Conservation (phyloP, 1,140 invertebrate genomes). For the Bradysia coprophila region DNA sequence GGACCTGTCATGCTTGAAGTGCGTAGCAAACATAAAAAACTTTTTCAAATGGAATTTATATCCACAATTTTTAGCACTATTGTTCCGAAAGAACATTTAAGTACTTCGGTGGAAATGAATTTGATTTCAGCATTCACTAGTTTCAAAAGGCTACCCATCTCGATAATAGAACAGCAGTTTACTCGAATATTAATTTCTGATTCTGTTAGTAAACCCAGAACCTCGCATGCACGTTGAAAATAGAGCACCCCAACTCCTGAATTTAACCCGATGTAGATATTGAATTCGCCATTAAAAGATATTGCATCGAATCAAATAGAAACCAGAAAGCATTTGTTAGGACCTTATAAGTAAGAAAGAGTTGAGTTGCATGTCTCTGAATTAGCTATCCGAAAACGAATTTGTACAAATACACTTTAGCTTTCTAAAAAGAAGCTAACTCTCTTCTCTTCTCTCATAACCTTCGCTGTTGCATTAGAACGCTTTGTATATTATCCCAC, state of each 20-base stretch:
- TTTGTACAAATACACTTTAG: not conserved
- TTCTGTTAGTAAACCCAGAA: no score
- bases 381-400: not conserved
- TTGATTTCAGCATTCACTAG: no score
- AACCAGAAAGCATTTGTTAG: not conserved
- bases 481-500: not conserved
- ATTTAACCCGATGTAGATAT: not conserved
- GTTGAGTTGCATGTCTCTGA: not conserved
- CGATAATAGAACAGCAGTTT: no score
- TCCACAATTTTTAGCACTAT: no score
- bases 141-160: no score
- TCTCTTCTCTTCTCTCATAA: not conserved
- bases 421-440: not conserved
- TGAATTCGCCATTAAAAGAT: not conserved
- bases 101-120: no score
- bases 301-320: not conserved
- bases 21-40: no score
- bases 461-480: not conserved
- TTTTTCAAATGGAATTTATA: no score
- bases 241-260: not conserved
- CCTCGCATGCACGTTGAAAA: not conserved
- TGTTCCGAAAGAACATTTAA: no score
- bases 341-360: not conserved
- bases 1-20: no score
- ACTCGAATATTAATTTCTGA: no score